Evolutionary conservation across 1,140 invertebrate genomes (phyloP).

Genomic region (Hyposmocoma kahamanoa): DNA sequence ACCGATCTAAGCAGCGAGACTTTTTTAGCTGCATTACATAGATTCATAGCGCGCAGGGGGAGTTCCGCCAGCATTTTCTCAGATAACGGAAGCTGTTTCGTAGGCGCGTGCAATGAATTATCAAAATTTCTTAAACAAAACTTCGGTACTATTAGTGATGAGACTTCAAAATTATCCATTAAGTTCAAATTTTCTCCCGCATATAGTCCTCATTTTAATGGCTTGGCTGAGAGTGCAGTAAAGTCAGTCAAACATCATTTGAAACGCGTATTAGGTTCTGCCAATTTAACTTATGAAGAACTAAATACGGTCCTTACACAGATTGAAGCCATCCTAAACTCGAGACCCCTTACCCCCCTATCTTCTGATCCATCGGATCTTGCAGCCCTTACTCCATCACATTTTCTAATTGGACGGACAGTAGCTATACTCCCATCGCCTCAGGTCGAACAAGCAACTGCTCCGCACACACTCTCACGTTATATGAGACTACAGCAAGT

Average conservation of each 20-base stretch:
- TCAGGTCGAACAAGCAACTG: background rate
- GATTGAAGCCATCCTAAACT: conserved; percentile 37
- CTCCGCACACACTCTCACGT: background rate
- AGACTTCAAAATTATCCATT: background rate
- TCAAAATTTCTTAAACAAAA: conserved; percentile 3
- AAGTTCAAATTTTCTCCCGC: conserved; percentile 2
- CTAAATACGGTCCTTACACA: conserved; percentile 22
- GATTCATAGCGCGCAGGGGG: conserved; percentile 8
- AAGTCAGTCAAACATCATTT: conserved; percentile 19
- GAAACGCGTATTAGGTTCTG: conserved; percentile 11
- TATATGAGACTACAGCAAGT: background rate
- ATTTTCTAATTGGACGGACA: conserved; percentile 4
- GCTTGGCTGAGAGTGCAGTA: conserved; percentile 16
- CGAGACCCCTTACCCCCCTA: conserved; percentile 28
- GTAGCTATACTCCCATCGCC: background rate
- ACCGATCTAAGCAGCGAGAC: conserved; percentile 6
- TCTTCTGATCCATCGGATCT: conserved; percentile 28
- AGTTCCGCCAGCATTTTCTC: conserved; percentile 2
- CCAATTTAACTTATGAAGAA: conserved; percentile 20
- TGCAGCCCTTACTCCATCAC: conserved; percentile 25
- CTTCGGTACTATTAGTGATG: background rate
- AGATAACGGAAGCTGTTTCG: conserved; percentile 9
- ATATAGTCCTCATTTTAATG: conserved; percentile 21
- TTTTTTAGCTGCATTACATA: conserved; percentile 7
- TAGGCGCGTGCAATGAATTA: conserved; percentile 8